Base-by-base conservation (phyloP, 2,797 vertebrate species). In the Peromyscus melanophrys region DNA sequence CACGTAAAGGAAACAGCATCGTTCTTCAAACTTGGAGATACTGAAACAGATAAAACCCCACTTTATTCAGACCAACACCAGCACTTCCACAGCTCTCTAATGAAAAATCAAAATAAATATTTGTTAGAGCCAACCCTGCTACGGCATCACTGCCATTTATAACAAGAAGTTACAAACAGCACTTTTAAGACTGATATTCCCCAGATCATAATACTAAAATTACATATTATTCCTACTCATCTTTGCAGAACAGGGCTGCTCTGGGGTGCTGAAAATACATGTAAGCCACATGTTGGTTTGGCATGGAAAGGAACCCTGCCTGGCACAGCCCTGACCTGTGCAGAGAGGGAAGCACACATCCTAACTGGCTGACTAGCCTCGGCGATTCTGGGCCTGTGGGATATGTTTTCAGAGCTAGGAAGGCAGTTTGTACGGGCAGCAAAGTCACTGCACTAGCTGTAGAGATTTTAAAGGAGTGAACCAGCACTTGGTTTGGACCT, bases 11-110 rank as follows among this genome's bases (percentile, higher is more conserved):
- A 99, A 99, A 97, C 99, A 99, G 98, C 99, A 99, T 91, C 99
- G 99, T 97, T 99, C 99, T 95, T 99, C 99, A 98, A 99, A 99
- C 98, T 99, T 99, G 37, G 99, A 99, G 98, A 99, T 99, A 98
- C 99, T 99, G 98, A 57, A 98, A 98, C n/a, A 98, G 97, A 97
- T 95, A 97, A 55, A 97, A 16, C 29, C 16, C 17, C 21, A 73
- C 61, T 90, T 90, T 92, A 96, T 73, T 96, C 87, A 95, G 73
- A 76, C 59, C 92, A 80, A 65, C 8, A 65, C 2, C 73, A 96
- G 71, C 52, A 84, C n/a, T 89, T 89, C 34, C 71, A 46, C 7
- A 21, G 63, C 65, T 43, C 9, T 92, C 27, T 43, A 83, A 96
- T 57, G 59, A 95, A 89, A 89, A 92, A 69, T 4, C 92, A 94